Percentiles rank a stretch among this genome's conserved stretches.
Evolutionary conservation across 2,797 vertebrate genomes (phyloP).

Genomic region (Anguilla pacifica): DNA sequence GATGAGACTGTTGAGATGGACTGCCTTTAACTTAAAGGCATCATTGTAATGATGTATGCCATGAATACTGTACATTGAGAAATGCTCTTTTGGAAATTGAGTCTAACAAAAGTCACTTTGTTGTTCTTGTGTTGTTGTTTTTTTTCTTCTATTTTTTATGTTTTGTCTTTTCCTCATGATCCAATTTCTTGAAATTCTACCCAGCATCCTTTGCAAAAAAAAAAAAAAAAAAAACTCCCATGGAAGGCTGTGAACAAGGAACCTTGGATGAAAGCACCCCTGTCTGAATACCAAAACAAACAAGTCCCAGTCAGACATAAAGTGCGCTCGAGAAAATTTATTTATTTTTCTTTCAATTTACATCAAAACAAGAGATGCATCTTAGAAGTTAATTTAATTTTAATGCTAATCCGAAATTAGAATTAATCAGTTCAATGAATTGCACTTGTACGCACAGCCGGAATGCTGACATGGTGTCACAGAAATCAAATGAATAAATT

Average conservation of each 20-base stretch:
- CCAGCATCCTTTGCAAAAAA: background rate
- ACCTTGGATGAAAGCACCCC: background rate
- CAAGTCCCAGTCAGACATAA: background rate
- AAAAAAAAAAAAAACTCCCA: background rate
- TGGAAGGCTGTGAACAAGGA: background rate
- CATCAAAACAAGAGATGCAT: slow-evolving; percentile 1
- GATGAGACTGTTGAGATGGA: background rate
- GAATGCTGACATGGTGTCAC: background rate
- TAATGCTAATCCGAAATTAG: background rate
- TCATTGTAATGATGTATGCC: background rate
- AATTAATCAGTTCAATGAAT: slow-evolving; percentile 1
- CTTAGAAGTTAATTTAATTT: background rate
- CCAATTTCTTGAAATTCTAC: background rate
- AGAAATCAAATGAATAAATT: slow-evolving; percentile 15
- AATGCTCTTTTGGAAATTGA: background rate
- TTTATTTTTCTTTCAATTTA: background rate
- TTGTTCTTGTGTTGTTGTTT: background rate
- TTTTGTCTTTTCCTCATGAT: background rate
- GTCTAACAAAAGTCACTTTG: background rate
- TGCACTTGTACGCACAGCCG: background rate
- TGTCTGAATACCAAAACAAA: background rate
- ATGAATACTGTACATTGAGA: background rate
- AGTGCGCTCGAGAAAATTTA: background rate
- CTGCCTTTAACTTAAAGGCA: background rate
- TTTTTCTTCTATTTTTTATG: background rate